Base-by-base conservation (phyloP, 2,113 vertebrate genomes). In the Orthonyx spaldingii region DNA sequence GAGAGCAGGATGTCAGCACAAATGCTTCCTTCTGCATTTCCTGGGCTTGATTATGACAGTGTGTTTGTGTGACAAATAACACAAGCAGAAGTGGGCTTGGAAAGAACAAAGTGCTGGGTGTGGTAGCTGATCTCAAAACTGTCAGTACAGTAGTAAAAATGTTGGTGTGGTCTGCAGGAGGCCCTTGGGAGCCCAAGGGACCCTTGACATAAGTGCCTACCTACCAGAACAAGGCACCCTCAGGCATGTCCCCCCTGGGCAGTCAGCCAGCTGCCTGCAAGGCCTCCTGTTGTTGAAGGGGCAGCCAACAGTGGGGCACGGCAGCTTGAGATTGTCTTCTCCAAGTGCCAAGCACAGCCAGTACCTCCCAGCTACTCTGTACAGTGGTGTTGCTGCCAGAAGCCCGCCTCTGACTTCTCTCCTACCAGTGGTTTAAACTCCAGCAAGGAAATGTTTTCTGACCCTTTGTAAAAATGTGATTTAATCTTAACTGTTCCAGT, bases 401-500 rank as follows among this genome's bases (percentile, higher is more conserved):
- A 61, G 18, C 41, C 66, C 35, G 26, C 42, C 21, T 46, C 84
- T 37, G 41, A 53, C 50, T 55, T 42, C 28, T 70, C 42, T 68
- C 27, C 24, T 56, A 10, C 9, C 0, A 0, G 12, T 10, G 41
- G n/a, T 33, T 91, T 95, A 0, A 1, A 28, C 27, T 71, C 16
- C 39, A 57, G 30, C 33, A 33, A 74, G 39, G 30, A 81, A 77
- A 42, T 1, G 1, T 47, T 46, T 86, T 33, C 68, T 74, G 14
- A 27, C 63, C 32, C 50, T 70, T 71, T 0, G 0, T 42, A 24
- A 24, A 91, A 66, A 49, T 0, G 1, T n/a, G 42, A 69, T 83
- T 82, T 91, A 64, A 72, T 72, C 61, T 57, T 23, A 57, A 30
- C 32, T 35, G 14, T 27, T 76, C 27, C 59, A 69, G 32, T 18